A percentile compares a stretch with the other conserved stretches of the same genome.
phyloP scores from a whole-genome alignment of 2,113 vertebrate species.

The Pachyramphus minor region DNA sequence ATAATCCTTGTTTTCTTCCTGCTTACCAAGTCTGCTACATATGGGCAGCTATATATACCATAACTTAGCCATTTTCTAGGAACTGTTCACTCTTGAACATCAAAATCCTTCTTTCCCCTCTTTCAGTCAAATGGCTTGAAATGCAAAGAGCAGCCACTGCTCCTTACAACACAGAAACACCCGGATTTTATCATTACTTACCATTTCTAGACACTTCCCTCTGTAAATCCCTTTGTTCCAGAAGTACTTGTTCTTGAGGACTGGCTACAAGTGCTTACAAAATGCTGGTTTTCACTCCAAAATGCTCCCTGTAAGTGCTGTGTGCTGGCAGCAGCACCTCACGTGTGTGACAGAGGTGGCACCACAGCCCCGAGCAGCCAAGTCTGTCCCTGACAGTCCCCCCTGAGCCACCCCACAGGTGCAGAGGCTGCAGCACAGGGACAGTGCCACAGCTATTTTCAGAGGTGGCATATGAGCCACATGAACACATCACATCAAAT shows the following conservation, averaged over 20 bases:
- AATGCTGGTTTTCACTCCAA: not conserved
- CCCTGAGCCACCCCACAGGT: slow-evolving; percentile 16
- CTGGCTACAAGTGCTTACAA: not conserved
- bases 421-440: slow-evolving; percentile 6
- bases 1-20: not conserved
- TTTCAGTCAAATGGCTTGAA: not conserved
- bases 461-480: not conserved
- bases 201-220: not conserved
- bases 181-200: not conserved
- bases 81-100: not conserved
- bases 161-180: not conserved
- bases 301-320: not conserved
- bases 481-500: not conserved
- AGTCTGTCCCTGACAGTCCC: not conserved
- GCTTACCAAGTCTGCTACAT: not conserved
- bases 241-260: not conserved
- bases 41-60: not conserved
- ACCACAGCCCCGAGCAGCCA: not conserved
- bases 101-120: not conserved
- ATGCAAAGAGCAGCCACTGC: not conserved
- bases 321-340: not conserved
- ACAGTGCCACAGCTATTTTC: not conserved
- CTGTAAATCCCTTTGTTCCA: not conserved
- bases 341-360: not conserved
- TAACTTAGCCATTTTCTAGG: not conserved